A percentile compares a stretch with the other conserved stretches of the same genome.
These are phyloP conservation scores for Melanitta fusca DNA, from an alignment of 2,797 vertebrate genomes.

Conservation along the genomic window DNA sequence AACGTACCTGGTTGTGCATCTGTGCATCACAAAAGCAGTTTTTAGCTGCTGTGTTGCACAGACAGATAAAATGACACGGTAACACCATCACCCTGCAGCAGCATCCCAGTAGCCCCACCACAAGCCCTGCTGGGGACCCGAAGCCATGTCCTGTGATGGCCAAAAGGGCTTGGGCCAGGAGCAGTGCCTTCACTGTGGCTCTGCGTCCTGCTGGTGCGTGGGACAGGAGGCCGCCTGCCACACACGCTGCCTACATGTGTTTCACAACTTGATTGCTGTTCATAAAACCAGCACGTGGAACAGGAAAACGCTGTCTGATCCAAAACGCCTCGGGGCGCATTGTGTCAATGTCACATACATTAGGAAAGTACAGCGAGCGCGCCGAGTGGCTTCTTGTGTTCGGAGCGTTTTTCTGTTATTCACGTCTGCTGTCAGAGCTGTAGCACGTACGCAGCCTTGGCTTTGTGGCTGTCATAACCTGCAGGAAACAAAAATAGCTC, in stretches of 20 bases:
- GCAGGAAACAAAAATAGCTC: neutral
- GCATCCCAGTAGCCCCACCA: neutral
- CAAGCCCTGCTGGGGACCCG: neutral
- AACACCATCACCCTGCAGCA: neutral
- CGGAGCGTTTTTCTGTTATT: neutral
- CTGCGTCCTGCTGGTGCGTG: neutral
- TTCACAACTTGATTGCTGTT: slow-evolving; percentile 21
- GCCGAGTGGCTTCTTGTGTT: neutral
- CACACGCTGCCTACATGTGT: neutral
- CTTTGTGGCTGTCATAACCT: neutral
- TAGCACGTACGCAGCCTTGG: accelerated
- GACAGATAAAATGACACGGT: accelerated
- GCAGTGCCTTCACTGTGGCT: accelerated
- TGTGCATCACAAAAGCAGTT: neutral
- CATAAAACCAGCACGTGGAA: slow-evolving; percentile 26
- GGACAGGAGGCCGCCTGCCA: neutral
- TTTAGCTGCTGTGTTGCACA: neutral
- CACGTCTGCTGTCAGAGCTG: neutral
- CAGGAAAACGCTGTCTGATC: neutral
- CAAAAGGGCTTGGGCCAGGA: neutral
- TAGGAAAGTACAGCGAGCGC: neutral
- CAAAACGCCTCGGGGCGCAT: neutral
- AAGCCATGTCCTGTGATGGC: neutral
- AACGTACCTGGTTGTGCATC: neutral
- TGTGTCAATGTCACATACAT: slow-evolving; percentile 33